phyloP scores from a whole-genome alignment of 2,888 invertebrate genomes.

The Vanessa cardui region DNA sequence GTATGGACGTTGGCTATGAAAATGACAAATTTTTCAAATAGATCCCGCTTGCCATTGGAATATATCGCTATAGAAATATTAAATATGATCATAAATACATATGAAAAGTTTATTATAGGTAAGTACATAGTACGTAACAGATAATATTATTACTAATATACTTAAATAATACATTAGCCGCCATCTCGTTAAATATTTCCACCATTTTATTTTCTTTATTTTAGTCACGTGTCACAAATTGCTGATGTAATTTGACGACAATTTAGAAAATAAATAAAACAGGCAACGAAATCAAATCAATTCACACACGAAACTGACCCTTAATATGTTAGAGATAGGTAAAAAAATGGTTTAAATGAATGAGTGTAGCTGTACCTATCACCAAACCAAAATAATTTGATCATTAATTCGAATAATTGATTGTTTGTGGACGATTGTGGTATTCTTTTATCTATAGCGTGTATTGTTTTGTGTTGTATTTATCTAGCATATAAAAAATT shows the following conservation, averaged over 20 bases:
- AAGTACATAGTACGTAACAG: background rate
- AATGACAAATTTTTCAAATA: rapidly evolving
- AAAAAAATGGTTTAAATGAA: background rate
- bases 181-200: background rate
- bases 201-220: background rate
- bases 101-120: no score
- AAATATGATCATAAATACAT: background rate
- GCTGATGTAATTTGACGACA: conserved; percentile 7
- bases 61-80: no score
- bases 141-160: background rate
- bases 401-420: conserved; percentile 18
- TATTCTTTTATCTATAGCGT: conserved; percentile 7
- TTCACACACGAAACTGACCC: background rate
- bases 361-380: background rate
- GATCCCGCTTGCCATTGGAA: no score
- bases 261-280: conserved; percentile 8
- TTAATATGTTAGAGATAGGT: background rate
- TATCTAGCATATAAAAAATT: no score
- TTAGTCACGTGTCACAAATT: conserved; percentile 11
- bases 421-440: conserved; percentile 16
- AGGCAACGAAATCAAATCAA: no score
- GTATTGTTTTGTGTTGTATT: background rate
- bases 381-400: conserved; percentile 20
- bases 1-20: conserved; percentile 28
- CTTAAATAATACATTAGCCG: background rate